phyloP scores from a whole-genome alignment of 2,888 invertebrate species.

The Hesperia comma region DNA sequence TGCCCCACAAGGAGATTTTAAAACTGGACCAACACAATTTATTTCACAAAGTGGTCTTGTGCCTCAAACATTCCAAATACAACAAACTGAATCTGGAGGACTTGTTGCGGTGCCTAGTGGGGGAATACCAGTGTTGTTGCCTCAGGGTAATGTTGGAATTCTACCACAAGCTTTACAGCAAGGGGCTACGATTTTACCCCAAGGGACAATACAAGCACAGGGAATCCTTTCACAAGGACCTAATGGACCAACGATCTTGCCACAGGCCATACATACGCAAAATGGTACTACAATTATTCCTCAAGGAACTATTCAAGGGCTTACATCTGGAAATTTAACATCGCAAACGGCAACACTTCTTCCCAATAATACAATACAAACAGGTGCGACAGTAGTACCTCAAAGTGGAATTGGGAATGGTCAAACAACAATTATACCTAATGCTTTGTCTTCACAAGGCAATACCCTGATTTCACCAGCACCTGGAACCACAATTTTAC shows the following conservation, averaged over 20 bases:
- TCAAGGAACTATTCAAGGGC: constrained; percentile 80
- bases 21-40: constrained; percentile 82
- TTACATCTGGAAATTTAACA: constrained; percentile 67
- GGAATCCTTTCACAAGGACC: constrained; percentile 80
- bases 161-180: constrained; percentile 80
- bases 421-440: constrained; percentile 78
- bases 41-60: constrained; percentile 81
- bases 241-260: constrained; percentile 85
- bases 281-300: constrained; percentile 87
- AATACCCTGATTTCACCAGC: constrained; percentile 78
- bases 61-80: constrained; percentile 85
- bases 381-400: constrained; percentile 73
- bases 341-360: constrained; percentile 72
- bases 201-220: constrained; percentile 81
- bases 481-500: constrained; percentile 85
- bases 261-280: constrained; percentile 83
- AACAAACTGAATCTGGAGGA: constrained; percentile 85
- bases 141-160: constrained; percentile 81
- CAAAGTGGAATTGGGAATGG: constrained; percentile 80
- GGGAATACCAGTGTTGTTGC: constrained; percentile 82
- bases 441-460: constrained; percentile 80
- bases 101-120: constrained; percentile 85
- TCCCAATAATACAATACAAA: constrained; percentile 71
- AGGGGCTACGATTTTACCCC: constrained; percentile 83
- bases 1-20: constrained; percentile 85